Evolutionary conservation across 2,888 invertebrate genomes (phyloP), one percentile per base, ranked within the genome.

Genomic region (Nemotelus nigrinus): DNA sequence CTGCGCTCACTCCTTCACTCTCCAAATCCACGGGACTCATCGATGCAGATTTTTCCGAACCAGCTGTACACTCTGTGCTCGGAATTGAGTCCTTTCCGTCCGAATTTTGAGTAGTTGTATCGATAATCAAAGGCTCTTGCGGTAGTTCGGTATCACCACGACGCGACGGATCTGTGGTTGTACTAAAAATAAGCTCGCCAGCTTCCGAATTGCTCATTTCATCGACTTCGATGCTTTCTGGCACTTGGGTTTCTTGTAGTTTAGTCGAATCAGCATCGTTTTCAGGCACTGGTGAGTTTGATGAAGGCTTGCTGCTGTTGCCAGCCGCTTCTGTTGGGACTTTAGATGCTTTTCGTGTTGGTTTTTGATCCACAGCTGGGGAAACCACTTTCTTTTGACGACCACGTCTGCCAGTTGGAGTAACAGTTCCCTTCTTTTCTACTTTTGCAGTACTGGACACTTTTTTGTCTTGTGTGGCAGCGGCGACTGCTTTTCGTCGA

Each of bases 1-100:
- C 86, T 76, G 83, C 86, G 74, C 85, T 85, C 2, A 87, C 83
- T n/a, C 86, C 87, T 77, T 87, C 86, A 78, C 86, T 86, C 0
- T 85, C 82, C 79, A 87, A 78, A 58, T 87, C 87, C 0, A 60
- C 48, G 5, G 87, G 86, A 78, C 86, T 87, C 0, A 86, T 77
- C 0, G 87, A 87, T 1, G 84, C 82, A 6, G 85, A 84, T 65
- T 86, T 86, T 3, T 82, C 83, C 0, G 83, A 80, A 6, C 68
- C 72, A 10, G 63, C 63, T 3, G 75, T 60, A 57, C 64, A 64
- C 3, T 63, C 63, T 63, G 78, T 70, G 10, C 70, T 76, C 5
- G 78, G 41, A 44, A 65, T 53, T 0, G 55, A 57, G n/a, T 78
- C 74, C 44, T 79, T 78, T 0, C 71, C 78, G 3, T 79, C 79